phyloP scores from a whole-genome alignment of 2,888 invertebrate species.

The Cataglyphis rosenhaueri region DNA sequence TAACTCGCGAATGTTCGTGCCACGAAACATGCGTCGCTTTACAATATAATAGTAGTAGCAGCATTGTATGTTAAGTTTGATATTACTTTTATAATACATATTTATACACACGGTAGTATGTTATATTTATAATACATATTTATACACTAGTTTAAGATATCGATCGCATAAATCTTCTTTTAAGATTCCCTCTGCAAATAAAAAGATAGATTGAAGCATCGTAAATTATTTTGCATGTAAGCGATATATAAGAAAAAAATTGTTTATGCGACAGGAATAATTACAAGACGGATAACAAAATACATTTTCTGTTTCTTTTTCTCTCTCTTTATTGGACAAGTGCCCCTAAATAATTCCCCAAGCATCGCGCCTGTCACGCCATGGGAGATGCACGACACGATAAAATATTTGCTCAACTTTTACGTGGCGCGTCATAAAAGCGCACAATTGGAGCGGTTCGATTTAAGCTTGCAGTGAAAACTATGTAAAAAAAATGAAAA shows the following conservation, averaged over 20 bases:
- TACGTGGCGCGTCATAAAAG: conserved; percentile 38
- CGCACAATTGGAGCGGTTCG: conserved; percentile 15
- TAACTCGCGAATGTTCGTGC: conserved; percentile 11
- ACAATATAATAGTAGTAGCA: neutral
- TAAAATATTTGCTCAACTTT: conserved; percentile 53
- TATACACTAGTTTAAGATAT: neutral
- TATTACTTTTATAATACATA: neutral
- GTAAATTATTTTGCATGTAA: neutral
- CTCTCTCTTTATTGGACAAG: neutral
- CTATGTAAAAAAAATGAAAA: neutral
- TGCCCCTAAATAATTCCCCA: conserved; percentile 47
- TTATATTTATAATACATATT: neutral
- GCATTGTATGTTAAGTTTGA: neutral
- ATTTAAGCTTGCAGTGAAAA: conserved; percentile 1
- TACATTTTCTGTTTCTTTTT: neutral
- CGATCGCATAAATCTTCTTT: neutral
- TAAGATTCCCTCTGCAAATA: neutral
- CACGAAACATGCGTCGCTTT: conserved; percentile 30
- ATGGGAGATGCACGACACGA: conserved; percentile 25
- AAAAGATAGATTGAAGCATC: neutral
- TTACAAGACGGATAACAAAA: neutral
- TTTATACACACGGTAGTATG: too few species aligned
- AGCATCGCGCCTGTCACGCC: conserved; percentile 38
- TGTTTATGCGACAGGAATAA: neutral
- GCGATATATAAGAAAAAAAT: neutral